phyloP scores from a whole-genome alignment of 2,888 invertebrate species.

The Aricia artaxerxes region DNA sequence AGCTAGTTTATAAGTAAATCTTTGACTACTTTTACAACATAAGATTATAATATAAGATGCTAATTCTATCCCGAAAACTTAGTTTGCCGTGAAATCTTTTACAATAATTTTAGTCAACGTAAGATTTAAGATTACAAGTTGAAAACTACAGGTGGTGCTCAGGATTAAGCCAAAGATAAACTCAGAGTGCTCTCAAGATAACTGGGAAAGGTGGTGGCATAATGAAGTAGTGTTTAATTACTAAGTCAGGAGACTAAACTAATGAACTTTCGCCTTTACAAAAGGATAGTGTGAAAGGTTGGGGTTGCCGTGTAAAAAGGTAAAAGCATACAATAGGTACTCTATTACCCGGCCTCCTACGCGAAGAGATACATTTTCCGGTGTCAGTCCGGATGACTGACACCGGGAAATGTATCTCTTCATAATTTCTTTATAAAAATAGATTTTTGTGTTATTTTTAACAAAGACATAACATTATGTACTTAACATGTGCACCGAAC shows the following conservation, averaged over 20 bases:
- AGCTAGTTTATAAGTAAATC: neutral
- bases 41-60: neutral
- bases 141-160: slow-evolving; percentile 41
- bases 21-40: neutral
- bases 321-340: no score
- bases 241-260: slow-evolving; percentile 36
- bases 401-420: no score
- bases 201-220: slow-evolving; percentile 44
- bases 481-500: no score
- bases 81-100: neutral
- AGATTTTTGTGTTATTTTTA: no score
- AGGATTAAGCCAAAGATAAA: slow-evolving; percentile 47
- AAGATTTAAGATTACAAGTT: slow-evolving; percentile 17
- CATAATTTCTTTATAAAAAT: no score
- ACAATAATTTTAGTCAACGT: neutral
- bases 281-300: neutral
- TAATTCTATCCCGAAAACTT: neutral
- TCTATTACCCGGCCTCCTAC: no score
- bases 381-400: no score
- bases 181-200: slow-evolving; percentile 49
- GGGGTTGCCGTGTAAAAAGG: neutral
- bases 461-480: no score
- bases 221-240: slow-evolving; percentile 42
- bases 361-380: no score
- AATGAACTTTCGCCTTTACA: slow-evolving; percentile 8